Percentiles rank a stretch among this genome's conserved stretches.
Evolutionary conservation across 1,140 invertebrate species (phyloP).

Genomic region (Drosophila equinoxialis): DNA sequence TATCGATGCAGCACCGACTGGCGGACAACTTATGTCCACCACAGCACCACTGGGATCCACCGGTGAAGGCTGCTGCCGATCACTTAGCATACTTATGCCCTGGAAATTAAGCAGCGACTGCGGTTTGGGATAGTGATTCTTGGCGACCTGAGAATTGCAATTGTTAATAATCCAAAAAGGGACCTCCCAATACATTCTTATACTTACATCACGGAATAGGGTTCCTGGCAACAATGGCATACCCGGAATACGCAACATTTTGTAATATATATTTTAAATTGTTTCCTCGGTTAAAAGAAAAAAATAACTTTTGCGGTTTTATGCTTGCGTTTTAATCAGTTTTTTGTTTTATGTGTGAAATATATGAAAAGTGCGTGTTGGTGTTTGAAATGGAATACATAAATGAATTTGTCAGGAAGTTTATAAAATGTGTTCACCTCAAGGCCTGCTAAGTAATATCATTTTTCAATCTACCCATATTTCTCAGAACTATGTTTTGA

Average conservation of each 20-base stretch:
- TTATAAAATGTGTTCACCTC: not conserved
- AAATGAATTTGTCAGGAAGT: not conserved
- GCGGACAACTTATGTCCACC: slow-evolving; percentile 71
- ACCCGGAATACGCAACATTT: slow-evolving; percentile 75
- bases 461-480: too few relatives aligned
- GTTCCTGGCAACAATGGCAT: slow-evolving; percentile 78
- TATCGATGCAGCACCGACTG: slow-evolving; percentile 85
- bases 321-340: not conserved
- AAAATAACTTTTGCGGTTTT: not conserved
- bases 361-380: slow-evolving; percentile 10
- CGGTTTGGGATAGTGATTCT: slow-evolving; percentile 84
- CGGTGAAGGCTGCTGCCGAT: slow-evolving; percentile 41
- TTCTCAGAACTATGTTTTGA: too few relatives aligned
- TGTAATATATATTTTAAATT: not conserved
- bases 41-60: slow-evolving; percentile 51
- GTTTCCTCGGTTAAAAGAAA: not conserved
- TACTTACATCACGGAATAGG: slow-evolving; percentile 76
- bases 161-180: not conserved
- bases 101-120: slow-evolving; percentile 67
- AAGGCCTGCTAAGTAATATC: not conserved
- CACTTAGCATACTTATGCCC: slow-evolving; percentile 83
- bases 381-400: not conserved
- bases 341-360: not conserved
- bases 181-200: not conserved
- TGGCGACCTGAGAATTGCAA: slow-evolving; percentile 84